These are phyloP conservation scores for Sinotaia quadrata DNA, from an alignment of 2,888 invertebrate genomes.

Conservation along the genomic window DNA sequence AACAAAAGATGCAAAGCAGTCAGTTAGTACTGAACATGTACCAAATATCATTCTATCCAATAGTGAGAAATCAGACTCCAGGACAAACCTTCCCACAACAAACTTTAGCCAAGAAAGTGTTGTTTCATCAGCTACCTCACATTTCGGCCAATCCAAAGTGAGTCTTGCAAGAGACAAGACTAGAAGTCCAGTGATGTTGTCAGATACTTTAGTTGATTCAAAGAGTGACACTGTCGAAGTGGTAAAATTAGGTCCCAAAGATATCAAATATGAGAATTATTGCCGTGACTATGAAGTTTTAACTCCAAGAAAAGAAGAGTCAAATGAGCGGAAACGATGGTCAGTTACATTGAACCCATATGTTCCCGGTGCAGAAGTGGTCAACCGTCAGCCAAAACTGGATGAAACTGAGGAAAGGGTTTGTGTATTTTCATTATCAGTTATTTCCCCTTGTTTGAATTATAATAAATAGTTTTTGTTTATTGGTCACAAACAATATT, in stretches of 20 bases:
- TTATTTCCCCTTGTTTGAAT: neutral
- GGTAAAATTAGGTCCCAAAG: constrained; percentile 57
- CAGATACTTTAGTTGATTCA: neutral
- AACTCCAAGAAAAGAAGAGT: constrained; percentile 32
- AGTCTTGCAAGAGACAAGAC: neutral
- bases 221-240: constrained; percentile 24
- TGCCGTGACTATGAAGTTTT: constrained; percentile 58
- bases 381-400: constrained; percentile 36
- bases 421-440: constrained; percentile 11
- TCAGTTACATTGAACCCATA: constrained; percentile 45
- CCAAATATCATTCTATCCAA: too few relatives aligned
- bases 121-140: too few relatives aligned
- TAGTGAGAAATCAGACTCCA: too few relatives aligned
- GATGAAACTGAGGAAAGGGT: constrained; percentile 51
- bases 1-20: too few relatives aligned
- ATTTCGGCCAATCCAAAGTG: neutral
- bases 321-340: constrained; percentile 42
- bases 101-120: too few relatives aligned
- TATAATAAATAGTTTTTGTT: neutral
- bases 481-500: neutral
- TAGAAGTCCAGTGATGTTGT: neutral
- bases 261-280: constrained; percentile 54
- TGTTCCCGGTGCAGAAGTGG: constrained; percentile 42
- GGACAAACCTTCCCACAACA: too few relatives aligned
- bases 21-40: too few relatives aligned